Conservation (phyloP, 2,888 invertebrate species). For the Axea sp. region DNA sequence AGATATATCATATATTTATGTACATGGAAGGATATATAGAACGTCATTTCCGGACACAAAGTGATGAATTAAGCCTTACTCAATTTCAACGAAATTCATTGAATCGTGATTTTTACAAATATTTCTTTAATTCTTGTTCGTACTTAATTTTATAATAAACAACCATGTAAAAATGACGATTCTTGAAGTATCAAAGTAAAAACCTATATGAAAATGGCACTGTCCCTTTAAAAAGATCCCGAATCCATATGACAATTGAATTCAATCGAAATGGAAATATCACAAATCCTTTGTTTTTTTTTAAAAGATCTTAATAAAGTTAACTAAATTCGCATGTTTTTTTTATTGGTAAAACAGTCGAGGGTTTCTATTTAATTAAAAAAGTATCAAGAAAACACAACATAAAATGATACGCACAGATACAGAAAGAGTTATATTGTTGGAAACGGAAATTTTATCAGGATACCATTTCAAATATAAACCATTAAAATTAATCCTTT, state of each 20-base stretch:
- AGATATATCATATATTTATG: slow-evolving; percentile 59
- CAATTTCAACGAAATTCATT: slow-evolving; percentile 21
- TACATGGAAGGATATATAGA: slow-evolving; percentile 58
- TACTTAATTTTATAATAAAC: slow-evolving; percentile 2
- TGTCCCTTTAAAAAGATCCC: slow-evolving; percentile 61
- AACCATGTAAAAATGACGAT: slow-evolving; percentile 24
- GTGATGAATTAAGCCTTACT: slow-evolving; percentile 26
- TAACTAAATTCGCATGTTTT: neutral
- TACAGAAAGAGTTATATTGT: too few relatives aligned
- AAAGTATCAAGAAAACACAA: too few relatives aligned
- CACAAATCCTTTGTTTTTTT: slow-evolving; percentile 28
- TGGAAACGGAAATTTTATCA: neutral
- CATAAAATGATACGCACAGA: too few relatives aligned
- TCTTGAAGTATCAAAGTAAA: slow-evolving; percentile 30
- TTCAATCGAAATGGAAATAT: slow-evolving; percentile 23
- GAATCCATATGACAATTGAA: slow-evolving; percentile 23
- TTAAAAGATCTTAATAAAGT: neutral
- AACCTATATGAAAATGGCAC: slow-evolving; percentile 68
- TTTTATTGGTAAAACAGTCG: slow-evolving; percentile 45
- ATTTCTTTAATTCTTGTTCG: neutral
- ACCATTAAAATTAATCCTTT: too few relatives aligned
- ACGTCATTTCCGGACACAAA: slow-evolving; percentile 47
- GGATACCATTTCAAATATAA: slow-evolving; percentile 1
- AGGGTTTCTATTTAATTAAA: neutral
- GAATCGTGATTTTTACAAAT: slow-evolving; percentile 34